A percentile compares a stretch with the other conserved stretches of the same genome.
Evolutionary conservation across 2,888 invertebrate species (phyloP).

Genomic region (Caenorhabditis drosophilae): DNA sequence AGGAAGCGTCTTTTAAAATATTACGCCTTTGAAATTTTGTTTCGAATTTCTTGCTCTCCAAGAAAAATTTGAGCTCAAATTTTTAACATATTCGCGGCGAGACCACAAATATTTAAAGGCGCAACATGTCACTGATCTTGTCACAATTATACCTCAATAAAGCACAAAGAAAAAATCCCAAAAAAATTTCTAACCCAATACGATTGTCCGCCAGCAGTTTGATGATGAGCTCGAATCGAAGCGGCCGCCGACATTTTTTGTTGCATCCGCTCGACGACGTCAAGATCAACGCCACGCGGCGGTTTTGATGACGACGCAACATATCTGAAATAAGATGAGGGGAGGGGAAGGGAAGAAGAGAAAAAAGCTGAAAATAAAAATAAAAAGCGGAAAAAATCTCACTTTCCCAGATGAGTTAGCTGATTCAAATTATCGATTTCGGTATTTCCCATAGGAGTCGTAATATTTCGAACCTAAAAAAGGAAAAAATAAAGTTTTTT

Average conservation of each 20-base stretch:
- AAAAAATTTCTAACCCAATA: slow-evolving; percentile 9
- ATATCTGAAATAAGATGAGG: slow-evolving; percentile 44
- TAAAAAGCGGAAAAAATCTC: neutral
- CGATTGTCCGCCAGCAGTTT: slow-evolving; percentile 11
- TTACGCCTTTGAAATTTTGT: too few species aligned
- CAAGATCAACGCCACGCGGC: slow-evolving; percentile 55
- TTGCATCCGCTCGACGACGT: slow-evolving; percentile 24
- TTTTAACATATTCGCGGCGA: too few species aligned
- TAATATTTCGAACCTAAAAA: slow-evolving; percentile 36
- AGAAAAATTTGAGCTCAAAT: too few species aligned
- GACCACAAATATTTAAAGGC: too few species aligned
- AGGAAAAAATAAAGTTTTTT: neutral
- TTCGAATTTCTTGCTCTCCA: too few species aligned
- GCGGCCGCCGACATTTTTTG: neutral
- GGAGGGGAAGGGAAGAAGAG: neutral
- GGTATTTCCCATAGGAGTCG: slow-evolving; percentile 64
- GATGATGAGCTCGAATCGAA: too few species aligned
- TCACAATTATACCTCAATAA: too few species aligned
- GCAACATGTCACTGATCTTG: too few species aligned
- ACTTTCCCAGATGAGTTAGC: slow-evolving; percentile 66
- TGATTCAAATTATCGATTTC: slow-evolving; percentile 55
- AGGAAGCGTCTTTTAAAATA: too few species aligned
- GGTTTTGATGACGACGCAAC: slow-evolving; percentile 58
- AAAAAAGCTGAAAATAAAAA: too few species aligned
- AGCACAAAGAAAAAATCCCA: too few species aligned